Base-by-base conservation (phyloP, 2,797 vertebrate species). In the Chromobotia macracanthus region DNA sequence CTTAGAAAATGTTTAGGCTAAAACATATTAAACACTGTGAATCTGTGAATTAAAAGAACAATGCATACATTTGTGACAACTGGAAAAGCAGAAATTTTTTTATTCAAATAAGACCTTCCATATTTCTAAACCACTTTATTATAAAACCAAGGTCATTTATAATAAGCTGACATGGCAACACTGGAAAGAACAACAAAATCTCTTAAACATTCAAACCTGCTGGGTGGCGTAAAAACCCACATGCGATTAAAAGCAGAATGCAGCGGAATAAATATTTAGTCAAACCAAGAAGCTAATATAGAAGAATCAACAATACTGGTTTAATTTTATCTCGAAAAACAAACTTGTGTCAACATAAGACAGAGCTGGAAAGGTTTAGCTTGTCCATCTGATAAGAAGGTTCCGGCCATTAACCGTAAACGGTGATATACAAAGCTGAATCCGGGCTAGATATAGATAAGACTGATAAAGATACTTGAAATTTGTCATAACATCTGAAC, bases 251-350 rank as follows among this genome's bases (percentile, higher is more conserved):
- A 76, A 67, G 63, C 35, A 67, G 50, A 56, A 23, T 18, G 38
- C 50, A 15, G 16, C 0, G 2, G 48, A 16, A 48, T 55, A 65
- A 48, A 72, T 58, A 38, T 67, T 77, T 56, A 58, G 16, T 46
- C 74, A 58, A 73, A 38, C 18, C 35, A 46, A 46, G 9, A 51
- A 25, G 41, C 58, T 73, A 44, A 68, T 80, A 28, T 1, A 19
- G 55, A 60, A 1, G 50, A 76, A 79, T 76, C 73, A 84, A 83
- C 41, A 81, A 55, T 28, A 7, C 38, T 51, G 15, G 21, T 72
- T 83, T 87, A 85, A 87, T 85, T 86, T 87, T 87, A 79, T 80
- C 82, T 84, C 10, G 48, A 5, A 84, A 86, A 87, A 87, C 80
- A 84, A 83, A 83, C 77, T 16, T 19, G 18, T 21, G 61, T 44